These are phyloP conservation scores for Athene cunicularia DNA, from an alignment of 2,113 vertebrate species.

Conservation along the genomic window DNA sequence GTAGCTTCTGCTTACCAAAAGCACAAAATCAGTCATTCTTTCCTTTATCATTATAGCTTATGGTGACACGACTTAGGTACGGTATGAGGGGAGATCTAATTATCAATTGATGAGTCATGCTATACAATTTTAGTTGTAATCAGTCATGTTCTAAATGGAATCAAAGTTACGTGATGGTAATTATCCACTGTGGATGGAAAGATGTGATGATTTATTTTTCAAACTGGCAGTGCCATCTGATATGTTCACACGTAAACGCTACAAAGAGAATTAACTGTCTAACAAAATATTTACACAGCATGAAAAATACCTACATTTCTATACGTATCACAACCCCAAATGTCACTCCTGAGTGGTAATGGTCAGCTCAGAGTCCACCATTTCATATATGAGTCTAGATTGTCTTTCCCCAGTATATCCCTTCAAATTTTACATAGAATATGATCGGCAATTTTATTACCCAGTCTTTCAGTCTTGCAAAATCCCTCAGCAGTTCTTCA, in stretches of 20 bases:
- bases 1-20: slow-evolving; percentile 13
- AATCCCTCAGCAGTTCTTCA: neutral
- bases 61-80: slow-evolving; percentile 6
- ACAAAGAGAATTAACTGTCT: slow-evolving; percentile 12
- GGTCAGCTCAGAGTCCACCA: neutral
- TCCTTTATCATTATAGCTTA: slow-evolving; percentile 38
- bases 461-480: neutral
- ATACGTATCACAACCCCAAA: neutral
- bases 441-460: neutral
- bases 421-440: neutral
- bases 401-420: neutral
- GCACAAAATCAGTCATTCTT: slow-evolving; percentile 30
- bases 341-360: neutral
- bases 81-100: slow-evolving; percentile 33
- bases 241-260: neutral
- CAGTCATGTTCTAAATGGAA: slow-evolving; percentile 48
- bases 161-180: slow-evolving; percentile 39
- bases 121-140: slow-evolving; percentile 47
- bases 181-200: slow-evolving; percentile 11
- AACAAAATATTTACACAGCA: slow-evolving; percentile 4
- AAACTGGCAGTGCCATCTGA: slow-evolving; percentile 18
- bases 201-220: slow-evolving; percentile 51
- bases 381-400: accelerated
- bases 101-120: slow-evolving; percentile 42
- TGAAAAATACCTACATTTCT: neutral